Evolutionary conservation across 2,797 vertebrate species (phyloP), one percentile per base, ranked within the genome.

Genomic region (Rhinophrynus dorsalis): DNA sequence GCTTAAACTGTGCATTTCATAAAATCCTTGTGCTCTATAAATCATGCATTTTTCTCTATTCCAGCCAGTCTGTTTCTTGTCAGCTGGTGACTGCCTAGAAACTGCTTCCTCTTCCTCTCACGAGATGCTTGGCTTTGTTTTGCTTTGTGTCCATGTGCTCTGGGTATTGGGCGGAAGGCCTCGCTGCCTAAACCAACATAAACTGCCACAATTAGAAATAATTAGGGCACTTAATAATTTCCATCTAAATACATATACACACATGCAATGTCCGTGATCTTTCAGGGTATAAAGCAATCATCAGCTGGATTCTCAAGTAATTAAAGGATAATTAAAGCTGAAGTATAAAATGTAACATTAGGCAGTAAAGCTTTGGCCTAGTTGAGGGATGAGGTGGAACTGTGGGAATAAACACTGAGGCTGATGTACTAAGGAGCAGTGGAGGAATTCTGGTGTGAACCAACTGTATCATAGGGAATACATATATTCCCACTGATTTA

Each of bases 141-240:
- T 13, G 52, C 47, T 48, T 35, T 65, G 35, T 50, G 52, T 40
- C 9, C 45, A 30, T 33, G 42, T 32, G 44, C 55, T 59, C 35
- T 52, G 61, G 27, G 54, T 42, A 59, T 18, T 44, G 69, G 30
- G 37, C 64, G 54, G 69, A 65, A 72, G 67, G 33, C n/a, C 30
- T 30, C 32, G 17, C 51, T 64, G 60, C 60, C 60, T 71, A 71
- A 70, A 71, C 29, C 62, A 71, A 71, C 68, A 71, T 13, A 47
- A 56, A 48, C 60, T 44, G 35, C 26, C 6, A 51, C 61, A 72
- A 72, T 72, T 72, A 72, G 54, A 37, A 66, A 72, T 72, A 58
- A 72, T 72, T 58, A 65, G 52, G 57, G 13, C 52, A 58, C 61
- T 72, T 72, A 65, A 70, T 70, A 62, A 66, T 72, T 65, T 66